phyloP scores from a whole-genome alignment of 2,888 invertebrate genomes.

The Metopia argyrocephala region DNA sequence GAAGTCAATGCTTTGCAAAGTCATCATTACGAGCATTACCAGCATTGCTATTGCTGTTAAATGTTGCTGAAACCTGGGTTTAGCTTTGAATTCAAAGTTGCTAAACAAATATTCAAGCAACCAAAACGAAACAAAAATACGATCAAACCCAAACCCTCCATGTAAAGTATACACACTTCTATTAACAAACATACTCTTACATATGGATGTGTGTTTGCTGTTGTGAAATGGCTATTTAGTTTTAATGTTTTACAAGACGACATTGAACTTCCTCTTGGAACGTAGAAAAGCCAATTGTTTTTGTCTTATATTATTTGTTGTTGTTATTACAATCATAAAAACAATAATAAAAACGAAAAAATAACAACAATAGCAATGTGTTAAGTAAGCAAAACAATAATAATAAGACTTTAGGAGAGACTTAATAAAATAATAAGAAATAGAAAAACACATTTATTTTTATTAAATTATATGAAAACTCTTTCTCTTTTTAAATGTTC shows the following conservation, averaged over 20 bases:
- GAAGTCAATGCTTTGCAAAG: too few species aligned
- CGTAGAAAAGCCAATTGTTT: not conserved
- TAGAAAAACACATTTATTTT: slow-evolving; percentile 6
- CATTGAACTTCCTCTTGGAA: slow-evolving; percentile 48
- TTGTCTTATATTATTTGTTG: too few species aligned
- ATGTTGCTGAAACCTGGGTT: not conserved
- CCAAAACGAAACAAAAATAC: slow-evolving; percentile 2
- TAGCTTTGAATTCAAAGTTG: slow-evolving; percentile 16
- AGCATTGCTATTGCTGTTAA: too few species aligned
- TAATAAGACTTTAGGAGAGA: slow-evolving; percentile 32
- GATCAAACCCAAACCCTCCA: not conserved
- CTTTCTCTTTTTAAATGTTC: too few species aligned
- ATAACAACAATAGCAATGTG: not conserved
- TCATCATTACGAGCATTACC: too few species aligned
- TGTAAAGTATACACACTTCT: too few species aligned
- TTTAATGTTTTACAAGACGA: slow-evolving; percentile 47
- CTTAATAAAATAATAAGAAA: slow-evolving; percentile 22
- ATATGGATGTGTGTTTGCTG: not conserved
- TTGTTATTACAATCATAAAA: too few species aligned
- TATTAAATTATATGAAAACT: too few species aligned
- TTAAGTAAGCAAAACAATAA: not conserved
- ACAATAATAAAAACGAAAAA: slow-evolving; percentile 7
- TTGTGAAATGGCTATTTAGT: too few species aligned
- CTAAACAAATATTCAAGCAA: too few species aligned
- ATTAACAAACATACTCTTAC: not conserved